phyloP scores from a whole-genome alignment of 2,797 vertebrate species.

The Arnoldichthys spilopterus region DNA sequence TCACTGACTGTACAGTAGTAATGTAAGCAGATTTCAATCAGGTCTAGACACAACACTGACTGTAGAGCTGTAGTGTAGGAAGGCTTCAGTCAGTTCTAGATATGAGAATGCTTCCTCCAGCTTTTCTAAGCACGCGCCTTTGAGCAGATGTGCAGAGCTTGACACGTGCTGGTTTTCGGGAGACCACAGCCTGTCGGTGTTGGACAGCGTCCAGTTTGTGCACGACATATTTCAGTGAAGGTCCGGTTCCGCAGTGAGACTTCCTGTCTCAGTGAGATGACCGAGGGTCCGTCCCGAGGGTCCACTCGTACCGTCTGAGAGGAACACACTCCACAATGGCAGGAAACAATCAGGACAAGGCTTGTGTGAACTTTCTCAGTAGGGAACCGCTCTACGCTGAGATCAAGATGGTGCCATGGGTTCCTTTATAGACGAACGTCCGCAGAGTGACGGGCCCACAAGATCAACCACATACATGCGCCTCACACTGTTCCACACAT shows the following conservation, averaged over 20 bases:
- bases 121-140: neutral
- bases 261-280: conserved; percentile 27
- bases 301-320: conserved; percentile 71
- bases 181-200: neutral
- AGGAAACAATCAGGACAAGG: conserved; percentile 76
- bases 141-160: neutral
- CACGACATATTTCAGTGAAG: neutral
- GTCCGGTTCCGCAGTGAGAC: neutral
- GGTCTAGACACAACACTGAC: no score
- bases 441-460: conserved; percentile 18
- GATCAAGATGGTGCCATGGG: conserved; percentile 63
- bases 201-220: neutral
- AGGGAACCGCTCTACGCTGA: conserved; percentile 66
- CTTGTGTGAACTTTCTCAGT: conserved; percentile 63
- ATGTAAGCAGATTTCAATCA: no score
- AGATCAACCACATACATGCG: neutral
- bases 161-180: neutral
- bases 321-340: conserved; percentile 73
- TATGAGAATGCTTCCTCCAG: no score
- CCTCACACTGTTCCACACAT: neutral
- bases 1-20: no score
- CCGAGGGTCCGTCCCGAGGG: conserved; percentile 24
- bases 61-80: no score
- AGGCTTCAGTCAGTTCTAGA: no score
- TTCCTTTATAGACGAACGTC: conserved; percentile 46